A percentile compares a stretch with the other conserved stretches of the same genome.
Evolutionary conservation across 37 sponge, comb jelly and placozoan species (phyloP).

Genomic region (Bolinopsis microptera): DNA sequence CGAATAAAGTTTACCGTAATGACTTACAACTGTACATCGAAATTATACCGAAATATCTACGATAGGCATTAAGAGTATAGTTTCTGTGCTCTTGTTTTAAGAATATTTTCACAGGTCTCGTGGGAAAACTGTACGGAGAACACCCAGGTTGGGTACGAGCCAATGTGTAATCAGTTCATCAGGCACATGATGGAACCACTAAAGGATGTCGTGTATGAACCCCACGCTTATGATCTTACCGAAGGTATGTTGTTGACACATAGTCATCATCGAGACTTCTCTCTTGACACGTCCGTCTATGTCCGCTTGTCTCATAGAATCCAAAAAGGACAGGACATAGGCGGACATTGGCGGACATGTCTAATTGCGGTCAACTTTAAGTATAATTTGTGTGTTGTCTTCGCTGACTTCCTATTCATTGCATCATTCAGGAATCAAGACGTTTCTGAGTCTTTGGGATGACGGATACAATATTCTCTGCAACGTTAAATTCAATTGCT

Average conservation of each 20-base stretch:
- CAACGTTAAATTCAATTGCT: neutral
- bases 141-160: constrained; percentile 38
- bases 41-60: neutral
- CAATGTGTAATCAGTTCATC: constrained; percentile 56
- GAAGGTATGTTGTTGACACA: too few species aligned
- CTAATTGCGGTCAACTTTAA: too few species aligned
- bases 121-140: constrained; percentile 31
- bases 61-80: too few species aligned
- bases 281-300: too few species aligned
- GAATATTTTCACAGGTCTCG: neutral
- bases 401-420: too few species aligned
- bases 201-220: constrained; percentile 32
- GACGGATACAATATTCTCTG: constrained; percentile 8
- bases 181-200: constrained; percentile 29
- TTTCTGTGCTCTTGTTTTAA: too few species aligned
- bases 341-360: too few species aligned
- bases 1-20: neutral
- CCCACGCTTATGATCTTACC: constrained; percentile 1
- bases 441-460: constrained; percentile 11
- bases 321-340: too few species aligned
- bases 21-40: neutral
- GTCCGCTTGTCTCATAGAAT: too few species aligned
- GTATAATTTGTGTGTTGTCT: too few species aligned
- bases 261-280: too few species aligned
- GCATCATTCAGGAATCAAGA: constrained; percentile 34